Evolutionary conservation across 2,888 invertebrate genomes (phyloP).

Genomic region (Cerastis leucographa): DNA sequence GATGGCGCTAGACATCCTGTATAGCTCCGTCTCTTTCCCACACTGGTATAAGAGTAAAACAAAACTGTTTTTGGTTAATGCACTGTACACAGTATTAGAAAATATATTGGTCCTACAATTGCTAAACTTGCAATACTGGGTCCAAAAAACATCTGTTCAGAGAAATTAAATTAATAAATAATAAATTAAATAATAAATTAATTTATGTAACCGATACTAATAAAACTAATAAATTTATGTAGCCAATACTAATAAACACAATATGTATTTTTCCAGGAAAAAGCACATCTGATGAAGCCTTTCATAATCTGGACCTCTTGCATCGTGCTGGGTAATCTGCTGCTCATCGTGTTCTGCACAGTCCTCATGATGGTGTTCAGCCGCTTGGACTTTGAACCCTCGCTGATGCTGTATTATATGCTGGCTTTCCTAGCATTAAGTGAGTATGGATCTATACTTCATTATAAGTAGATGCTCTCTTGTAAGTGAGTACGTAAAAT

Average conservation of each 20-base stretch:
- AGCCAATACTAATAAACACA: background rate
- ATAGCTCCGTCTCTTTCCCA: too few relatives aligned
- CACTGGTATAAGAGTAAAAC: too few relatives aligned
- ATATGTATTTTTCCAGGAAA: constrained; percentile 76
- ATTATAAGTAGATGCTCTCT: background rate
- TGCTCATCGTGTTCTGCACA: constrained; percentile 81
- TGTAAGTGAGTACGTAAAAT: background rate
- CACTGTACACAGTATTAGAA: background rate
- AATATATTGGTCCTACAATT: background rate
- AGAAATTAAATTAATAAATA: too few relatives aligned
- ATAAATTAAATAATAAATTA: too few relatives aligned
- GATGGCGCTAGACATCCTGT: too few relatives aligned
- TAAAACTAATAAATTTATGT: too few relatives aligned
- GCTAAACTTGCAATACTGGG: background rate
- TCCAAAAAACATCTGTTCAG: background rate
- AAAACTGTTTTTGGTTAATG: too few relatives aligned
- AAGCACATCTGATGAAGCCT: constrained; percentile 77
- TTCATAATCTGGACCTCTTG: constrained; percentile 86
- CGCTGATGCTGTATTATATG: constrained; percentile 74
- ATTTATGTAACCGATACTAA: background rate
- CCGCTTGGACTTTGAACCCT: constrained; percentile 63
- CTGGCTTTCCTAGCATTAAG: constrained; percentile 78
- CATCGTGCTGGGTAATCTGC: constrained; percentile 74
- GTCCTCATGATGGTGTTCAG: constrained; percentile 78
- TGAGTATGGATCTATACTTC: constrained; percentile 67